These are phyloP conservation scores for Loripinus fragilis DNA, from an alignment of 2,888 invertebrate species.

Conservation along the genomic window DNA sequence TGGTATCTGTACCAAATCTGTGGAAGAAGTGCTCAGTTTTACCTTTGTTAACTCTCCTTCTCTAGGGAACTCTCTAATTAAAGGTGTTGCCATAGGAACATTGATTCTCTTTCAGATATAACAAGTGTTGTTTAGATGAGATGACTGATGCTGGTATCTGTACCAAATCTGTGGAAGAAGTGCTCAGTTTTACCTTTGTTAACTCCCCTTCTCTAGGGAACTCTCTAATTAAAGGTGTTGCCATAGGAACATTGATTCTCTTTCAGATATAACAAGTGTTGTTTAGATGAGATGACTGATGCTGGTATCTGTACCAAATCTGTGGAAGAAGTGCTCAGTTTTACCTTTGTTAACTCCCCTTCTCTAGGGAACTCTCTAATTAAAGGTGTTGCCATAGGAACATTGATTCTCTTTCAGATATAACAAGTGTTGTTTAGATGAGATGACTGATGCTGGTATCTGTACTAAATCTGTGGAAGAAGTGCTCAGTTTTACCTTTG, in stretches of 20 bases:
- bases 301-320: constrained; percentile 63
- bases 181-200: constrained; percentile 72
- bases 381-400: constrained; percentile 73
- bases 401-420: too few relatives aligned
- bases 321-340: constrained; percentile 76
- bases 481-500: constrained; percentile 73
- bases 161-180: constrained; percentile 75
- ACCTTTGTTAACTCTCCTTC: constrained; percentile 73
- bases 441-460: constrained; percentile 62
- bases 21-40: constrained; percentile 78
- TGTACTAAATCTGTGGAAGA: constrained; percentile 74
- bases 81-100: constrained; percentile 72
- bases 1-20: constrained; percentile 60
- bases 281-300: constrained; percentile 71
- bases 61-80: constrained; percentile 67
- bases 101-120: constrained; percentile 74
- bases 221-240: constrained; percentile 71
- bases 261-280: constrained; percentile 79
- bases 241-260: constrained; percentile 69
- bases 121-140: constrained; percentile 80
- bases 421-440: constrained; percentile 81
- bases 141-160: constrained; percentile 61
- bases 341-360: constrained; percentile 73
- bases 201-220: constrained; percentile 71
- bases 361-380: constrained; percentile 71